Base-by-base conservation (phyloP, 2,888 invertebrate species). In the Gasteruption jaculator region DNA sequence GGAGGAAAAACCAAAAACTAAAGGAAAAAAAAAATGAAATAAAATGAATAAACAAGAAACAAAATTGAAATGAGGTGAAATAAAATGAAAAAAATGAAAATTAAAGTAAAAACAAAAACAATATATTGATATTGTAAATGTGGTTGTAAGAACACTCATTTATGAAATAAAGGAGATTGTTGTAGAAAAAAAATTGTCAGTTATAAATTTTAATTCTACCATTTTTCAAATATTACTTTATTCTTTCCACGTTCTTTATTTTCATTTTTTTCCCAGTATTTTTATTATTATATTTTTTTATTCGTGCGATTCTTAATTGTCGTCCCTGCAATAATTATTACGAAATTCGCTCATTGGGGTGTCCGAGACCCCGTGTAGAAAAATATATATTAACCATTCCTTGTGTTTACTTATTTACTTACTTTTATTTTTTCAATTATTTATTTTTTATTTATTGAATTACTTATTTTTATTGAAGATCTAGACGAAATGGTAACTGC, bases 91-190 rank as follows among this genome's bases (percentile, higher is more conserved):
- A 24, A 8, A 8, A 8, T 24, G 7, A 24, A 7, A 8, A 7
- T 24, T 24, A 24, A 24, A 24, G 10, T 24, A 24, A 24, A 8
- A 49, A 42, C 41, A 48, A 43, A 50, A n/a, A n/a, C n/a, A n/a
- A n/a, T n/a, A n/a, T 54, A 63, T 58, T 60, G 58, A 57, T 66
- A 67, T 65, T 66, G 62, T 66, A 66, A 58, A 67, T 62, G 63
- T 66, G 63, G 60, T 63, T 68, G 65, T 66, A 68, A 65, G 57
- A 59, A 60, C 61, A 63, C 62, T n/a, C n/a, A n/a, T 61, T 65
- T 63, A 64, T 60, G 60, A 65, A 54, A 68, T 68, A 68, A 68
- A 68, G n/a, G n/a, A n/a, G 61, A 64, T 68, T 68, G 68, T 68
- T 68, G 68, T 68, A 68, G 67, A 63, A 67, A 53, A 53, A n/a